Percentiles rank a stretch among this genome's conserved stretches.
These are phyloP conservation scores for human (Homo sapiens) DNA, from an alignment of 2,113 vertebrate genomes.

Conservation along the genomic window DNA sequence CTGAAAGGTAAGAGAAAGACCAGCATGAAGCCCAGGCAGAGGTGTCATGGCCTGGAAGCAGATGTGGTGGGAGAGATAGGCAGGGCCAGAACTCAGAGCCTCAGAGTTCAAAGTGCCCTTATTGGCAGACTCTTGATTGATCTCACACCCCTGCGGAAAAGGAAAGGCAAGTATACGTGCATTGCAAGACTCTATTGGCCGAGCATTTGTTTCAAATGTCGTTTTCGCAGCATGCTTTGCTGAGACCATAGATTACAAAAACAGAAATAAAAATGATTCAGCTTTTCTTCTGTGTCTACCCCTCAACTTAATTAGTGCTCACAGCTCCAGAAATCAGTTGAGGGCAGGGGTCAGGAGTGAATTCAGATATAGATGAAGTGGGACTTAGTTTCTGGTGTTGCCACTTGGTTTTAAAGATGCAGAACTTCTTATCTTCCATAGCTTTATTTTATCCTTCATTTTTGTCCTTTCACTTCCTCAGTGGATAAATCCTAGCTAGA, in stretches of 20 bases:
- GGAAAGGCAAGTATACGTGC: background rate
- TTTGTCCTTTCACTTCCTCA: background rate
- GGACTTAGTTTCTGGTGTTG: background rate
- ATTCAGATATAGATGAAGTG: background rate
- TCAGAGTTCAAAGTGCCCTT: background rate
- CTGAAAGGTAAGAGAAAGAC: background rate
- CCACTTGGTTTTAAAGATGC: background rate
- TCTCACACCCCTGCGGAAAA: background rate
- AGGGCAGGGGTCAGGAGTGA: background rate
- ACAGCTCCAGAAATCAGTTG: background rate
- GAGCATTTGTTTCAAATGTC: background rate
- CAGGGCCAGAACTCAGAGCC: background rate
- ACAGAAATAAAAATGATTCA: background rate
- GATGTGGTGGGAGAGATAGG: background rate
- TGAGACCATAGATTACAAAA: background rate
- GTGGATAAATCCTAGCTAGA: background rate
- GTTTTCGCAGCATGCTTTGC: background rate
- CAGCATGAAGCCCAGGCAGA: background rate
- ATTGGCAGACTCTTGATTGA: background rate
- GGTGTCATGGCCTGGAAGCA: accelerated
- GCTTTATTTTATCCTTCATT: background rate
- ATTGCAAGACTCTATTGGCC: background rate
- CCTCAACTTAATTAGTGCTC: background rate
- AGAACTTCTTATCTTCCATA: background rate
- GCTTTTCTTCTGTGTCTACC: background rate